phyloP scores from a whole-genome alignment of 2,113 vertebrate species.

The Hippocampus zosterae region DNA sequence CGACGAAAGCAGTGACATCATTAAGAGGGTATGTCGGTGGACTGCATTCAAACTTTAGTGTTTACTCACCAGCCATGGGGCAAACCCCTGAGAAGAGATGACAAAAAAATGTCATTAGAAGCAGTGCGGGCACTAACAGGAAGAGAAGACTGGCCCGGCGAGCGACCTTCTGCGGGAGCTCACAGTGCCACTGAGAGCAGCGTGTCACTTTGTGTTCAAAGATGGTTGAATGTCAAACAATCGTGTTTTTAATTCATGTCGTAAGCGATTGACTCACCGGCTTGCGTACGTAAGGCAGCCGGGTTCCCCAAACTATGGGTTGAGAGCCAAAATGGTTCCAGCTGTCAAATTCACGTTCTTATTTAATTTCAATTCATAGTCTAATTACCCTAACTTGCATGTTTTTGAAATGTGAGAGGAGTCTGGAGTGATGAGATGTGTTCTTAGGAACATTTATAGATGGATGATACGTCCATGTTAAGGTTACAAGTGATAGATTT shows the following conservation, averaged over 20 bases:
- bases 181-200: slow-evolving; percentile 1
- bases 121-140: background rate
- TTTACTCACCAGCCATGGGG: background rate
- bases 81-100: background rate
- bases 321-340: background rate
- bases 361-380: no score
- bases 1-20: slow-evolving; percentile 14
- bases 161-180: background rate
- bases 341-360: no score
- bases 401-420: no score
- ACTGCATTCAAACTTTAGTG: background rate
- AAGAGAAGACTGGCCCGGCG: slow-evolving; percentile 2
- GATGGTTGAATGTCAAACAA: slow-evolving; percentile 3
- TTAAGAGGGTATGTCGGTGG: slow-evolving; percentile 1
- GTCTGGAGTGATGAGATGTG: no score
- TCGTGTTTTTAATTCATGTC: background rate
- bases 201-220: slow-evolving; percentile 4
- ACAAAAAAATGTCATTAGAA: slow-evolving; percentile 7
- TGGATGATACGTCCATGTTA: no score
- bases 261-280: background rate
- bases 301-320: background rate
- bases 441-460: no score
- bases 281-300: background rate
- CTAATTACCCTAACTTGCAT: no score
- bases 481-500: no score